Conservation (phyloP, 2,888 invertebrate genomes). For the Listrodromus nycthemerus region DNA sequence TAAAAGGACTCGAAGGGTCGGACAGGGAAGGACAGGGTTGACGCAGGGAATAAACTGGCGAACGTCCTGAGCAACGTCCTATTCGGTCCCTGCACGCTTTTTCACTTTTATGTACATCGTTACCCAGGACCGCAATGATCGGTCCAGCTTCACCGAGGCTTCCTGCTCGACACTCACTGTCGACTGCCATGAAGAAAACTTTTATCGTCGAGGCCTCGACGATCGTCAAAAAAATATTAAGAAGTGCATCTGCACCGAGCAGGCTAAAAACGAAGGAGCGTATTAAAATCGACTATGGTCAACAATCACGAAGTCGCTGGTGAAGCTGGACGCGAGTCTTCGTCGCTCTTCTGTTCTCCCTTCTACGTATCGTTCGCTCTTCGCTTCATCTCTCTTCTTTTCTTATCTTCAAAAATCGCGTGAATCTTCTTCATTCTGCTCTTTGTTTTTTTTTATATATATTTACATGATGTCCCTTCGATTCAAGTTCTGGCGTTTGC, state of each 20-base stretch:
- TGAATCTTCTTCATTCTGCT: not conserved
- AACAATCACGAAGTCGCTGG: slow-evolving; percentile 19
- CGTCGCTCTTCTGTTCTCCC: slow-evolving; percentile 41
- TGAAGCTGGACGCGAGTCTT: slow-evolving; percentile 55
- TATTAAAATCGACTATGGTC: not conserved
- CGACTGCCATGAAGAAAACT: slow-evolving; percentile 14
- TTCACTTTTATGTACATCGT: slow-evolving; percentile 60
- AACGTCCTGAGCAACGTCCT: slow-evolving; percentile 56
- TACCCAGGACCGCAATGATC: slow-evolving; percentile 50
- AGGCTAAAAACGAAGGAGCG: not conserved
- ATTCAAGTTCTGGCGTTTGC: slow-evolving; percentile 29
- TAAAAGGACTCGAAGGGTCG: slow-evolving; percentile 36
- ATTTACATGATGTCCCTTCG: slow-evolving; percentile 60
- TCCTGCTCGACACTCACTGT: slow-evolving; percentile 2
- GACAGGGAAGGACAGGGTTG: slow-evolving; percentile 20
- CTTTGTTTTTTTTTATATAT: slow-evolving; percentile 27
- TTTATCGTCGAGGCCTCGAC: slow-evolving; percentile 2
- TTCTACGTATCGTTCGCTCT: slow-evolving; percentile 26
- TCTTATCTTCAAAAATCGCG: slow-evolving; percentile 10
- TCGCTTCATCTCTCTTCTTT: slow-evolving; percentile 23
- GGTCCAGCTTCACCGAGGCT: slow-evolving; percentile 58
- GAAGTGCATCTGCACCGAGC: not conserved
- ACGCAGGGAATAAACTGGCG: slow-evolving; percentile 61
- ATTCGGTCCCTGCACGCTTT: slow-evolving; percentile 46
- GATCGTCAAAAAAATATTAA: slow-evolving; percentile 15